Evolutionary conservation across 2,888 invertebrate species (phyloP).

Genomic region (Tenthredo amoena): DNA sequence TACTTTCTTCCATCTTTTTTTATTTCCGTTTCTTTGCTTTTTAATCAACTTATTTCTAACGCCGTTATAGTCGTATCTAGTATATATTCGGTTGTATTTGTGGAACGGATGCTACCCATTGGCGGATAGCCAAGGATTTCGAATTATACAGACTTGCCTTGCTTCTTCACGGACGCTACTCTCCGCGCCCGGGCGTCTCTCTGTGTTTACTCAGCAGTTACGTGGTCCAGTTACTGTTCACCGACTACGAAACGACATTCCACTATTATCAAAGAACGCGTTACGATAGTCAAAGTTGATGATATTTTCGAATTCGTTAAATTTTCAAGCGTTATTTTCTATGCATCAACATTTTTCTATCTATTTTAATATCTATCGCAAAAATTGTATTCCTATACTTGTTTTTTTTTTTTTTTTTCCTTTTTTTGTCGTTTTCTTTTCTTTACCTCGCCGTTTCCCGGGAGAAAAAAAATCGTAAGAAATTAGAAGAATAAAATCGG

Average conservation of each 20-base stretch:
- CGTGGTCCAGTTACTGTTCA: slow-evolving; percentile 47
- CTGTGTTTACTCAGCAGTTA: slow-evolving; percentile 49
- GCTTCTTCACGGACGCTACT: slow-evolving; percentile 4
- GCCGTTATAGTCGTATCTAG: slow-evolving; percentile 17
- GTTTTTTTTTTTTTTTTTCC: too few relatives aligned
- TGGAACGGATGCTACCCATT: slow-evolving; percentile 73
- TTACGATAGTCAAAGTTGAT: not conserved
- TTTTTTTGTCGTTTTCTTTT: not conserved
- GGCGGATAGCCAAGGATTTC: slow-evolving; percentile 68
- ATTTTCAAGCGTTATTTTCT: not conserved
- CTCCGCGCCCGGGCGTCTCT: slow-evolving; percentile 21
- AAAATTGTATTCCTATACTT: not conserved
- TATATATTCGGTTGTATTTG: slow-evolving; percentile 73
- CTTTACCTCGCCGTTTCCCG: not conserved
- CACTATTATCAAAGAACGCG: slow-evolving; percentile 35
- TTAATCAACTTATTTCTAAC: not conserved
- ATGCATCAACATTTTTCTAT: not conserved
- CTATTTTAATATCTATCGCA: too few relatives aligned
- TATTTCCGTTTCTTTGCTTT: not conserved
- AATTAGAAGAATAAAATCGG: not conserved
- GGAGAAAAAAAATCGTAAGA: not conserved
- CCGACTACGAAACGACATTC: not conserved
- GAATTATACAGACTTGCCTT: slow-evolving; percentile 39
- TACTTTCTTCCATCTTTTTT: not conserved
- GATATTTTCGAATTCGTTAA: not conserved